Base-by-base conservation (phyloP, 2,888 invertebrate species). In the Hedychridium roseum region DNA sequence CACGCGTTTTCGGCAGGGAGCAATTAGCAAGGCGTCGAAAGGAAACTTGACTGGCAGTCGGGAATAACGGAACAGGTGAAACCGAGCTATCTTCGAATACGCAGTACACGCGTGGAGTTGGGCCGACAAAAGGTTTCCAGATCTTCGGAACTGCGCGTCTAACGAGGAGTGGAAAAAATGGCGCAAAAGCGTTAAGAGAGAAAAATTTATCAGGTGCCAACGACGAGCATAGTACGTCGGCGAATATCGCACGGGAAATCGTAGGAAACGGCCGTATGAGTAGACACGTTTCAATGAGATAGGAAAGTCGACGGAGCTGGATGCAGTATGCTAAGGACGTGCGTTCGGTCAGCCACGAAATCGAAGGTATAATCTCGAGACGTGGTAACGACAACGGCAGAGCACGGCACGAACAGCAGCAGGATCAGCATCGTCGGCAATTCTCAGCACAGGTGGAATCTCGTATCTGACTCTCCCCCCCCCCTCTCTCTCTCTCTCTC, bases 401-500 rank as follows among this genome's bases (percentile, higher is more conserved):
- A 61, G 55, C 61, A 56, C 51, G 51, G 63, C 53, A 62, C 62
- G 58, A 50, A 39, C 59, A 51, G 54, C 63, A 54, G 58, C 56
- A 52, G 27, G 55, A 63, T 63, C 62, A 51, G 57, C 43, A 27
- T 5, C 37, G 5, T 7, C 18, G n/a, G n/a, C 5, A 34, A 23
- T 9, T 12, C 17, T 15, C 71, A 60, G 73, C 73, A 76, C 76
- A 76, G 76, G 76, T 76, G 76, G 74, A 76, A 74, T 76, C 74
- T 73, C 71, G 70, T 73, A 72, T 71, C 71, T 66, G 68, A 59
- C 69, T 66, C 61, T 54, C 51, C 44, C n/a, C n/a, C n/a, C n/a
- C n/a, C n/a, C n/a, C n/a, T n/a, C n/a, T n/a, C n/a, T n/a, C n/a
- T n/a, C n/a, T n/a, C n/a, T n/a, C n/a, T n/a, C n/a, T n/a, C n/a